These are phyloP conservation scores for Solen grandis DNA, from an alignment of 1,140 invertebrate species.

Conservation along the genomic window DNA sequence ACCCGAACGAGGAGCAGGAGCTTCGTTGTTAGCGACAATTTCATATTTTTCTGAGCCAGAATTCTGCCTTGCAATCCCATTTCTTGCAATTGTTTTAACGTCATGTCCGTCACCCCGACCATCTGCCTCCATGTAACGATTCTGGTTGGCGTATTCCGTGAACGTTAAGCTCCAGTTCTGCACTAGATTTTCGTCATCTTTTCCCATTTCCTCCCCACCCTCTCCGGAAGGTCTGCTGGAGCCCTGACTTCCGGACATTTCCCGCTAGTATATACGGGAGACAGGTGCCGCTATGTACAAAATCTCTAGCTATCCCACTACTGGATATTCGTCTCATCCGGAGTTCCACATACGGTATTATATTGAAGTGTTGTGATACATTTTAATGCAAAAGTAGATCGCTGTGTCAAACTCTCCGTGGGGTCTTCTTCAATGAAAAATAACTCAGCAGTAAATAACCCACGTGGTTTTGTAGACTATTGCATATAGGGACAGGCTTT, in stretches of 20 bases:
- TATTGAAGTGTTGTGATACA: constrained; percentile 43
- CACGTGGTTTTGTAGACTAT: no score
- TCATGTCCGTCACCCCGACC: not conserved
- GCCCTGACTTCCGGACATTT: constrained; percentile 1
- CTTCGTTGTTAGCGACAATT: not conserved
- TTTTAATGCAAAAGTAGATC: constrained; percentile 44
- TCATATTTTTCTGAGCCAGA: not conserved
- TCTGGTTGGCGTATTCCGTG: constrained; percentile 32
- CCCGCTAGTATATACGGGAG: not conserved
- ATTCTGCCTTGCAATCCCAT: not conserved
- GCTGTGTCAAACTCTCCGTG: constrained; percentile 37
- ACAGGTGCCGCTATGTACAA: not conserved
- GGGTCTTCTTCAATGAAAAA: constrained; percentile 53
- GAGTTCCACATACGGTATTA: constrained; percentile 3
- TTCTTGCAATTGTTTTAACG: not conserved
- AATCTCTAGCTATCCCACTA: not conserved
- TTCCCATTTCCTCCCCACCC: not conserved
- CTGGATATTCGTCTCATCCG: not conserved
- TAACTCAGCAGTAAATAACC: no score
- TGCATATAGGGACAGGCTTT: no score
- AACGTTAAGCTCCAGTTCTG: constrained; percentile 54
- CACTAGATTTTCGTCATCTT: constrained; percentile 49
- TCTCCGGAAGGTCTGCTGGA: no score
- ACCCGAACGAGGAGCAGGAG: not conserved
- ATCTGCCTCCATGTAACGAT: no score